A percentile compares a stretch with the other conserved stretches of the same genome.
Conservation (phyloP, 37 sponge, comb jelly and placozoan species). For the Halichondria panicea region DNA sequence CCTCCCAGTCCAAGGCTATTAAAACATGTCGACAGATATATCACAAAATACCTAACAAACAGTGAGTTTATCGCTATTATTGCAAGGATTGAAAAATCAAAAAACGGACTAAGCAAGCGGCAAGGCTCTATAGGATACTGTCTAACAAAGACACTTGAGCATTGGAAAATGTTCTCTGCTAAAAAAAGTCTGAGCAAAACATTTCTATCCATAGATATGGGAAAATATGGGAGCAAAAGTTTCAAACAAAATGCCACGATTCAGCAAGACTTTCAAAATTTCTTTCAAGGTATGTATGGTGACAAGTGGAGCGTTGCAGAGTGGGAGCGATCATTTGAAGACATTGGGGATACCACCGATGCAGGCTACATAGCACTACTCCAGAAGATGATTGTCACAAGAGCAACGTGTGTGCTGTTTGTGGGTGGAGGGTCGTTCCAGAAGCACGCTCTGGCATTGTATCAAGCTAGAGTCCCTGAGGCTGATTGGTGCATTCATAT, state of each 20-base stretch:
- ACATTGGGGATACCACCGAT: not conserved
- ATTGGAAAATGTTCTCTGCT: not conserved
- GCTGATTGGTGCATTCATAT: constrained; percentile 17
- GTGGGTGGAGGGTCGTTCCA: constrained; percentile 48
- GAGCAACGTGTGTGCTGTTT: constrained; percentile 45
- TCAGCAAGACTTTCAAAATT: constrained; percentile 9
- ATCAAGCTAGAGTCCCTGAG: not conserved
- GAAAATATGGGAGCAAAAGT: constrained; percentile 31
- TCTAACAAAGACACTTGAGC: not conserved
- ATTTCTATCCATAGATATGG: constrained; percentile 33
- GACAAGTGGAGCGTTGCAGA: not conserved
- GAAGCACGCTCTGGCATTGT: constrained; percentile 32
- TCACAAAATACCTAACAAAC: constrained; percentile 5
- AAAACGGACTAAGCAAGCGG: not conserved
- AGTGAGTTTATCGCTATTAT: constrained; percentile 18
- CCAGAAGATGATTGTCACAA: constrained; percentile 20
- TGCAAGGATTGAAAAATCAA: constrained; percentile 24
- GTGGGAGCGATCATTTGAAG: constrained; percentile 45
- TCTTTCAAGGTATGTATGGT: constrained; percentile 34
- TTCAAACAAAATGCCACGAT: not conserved
- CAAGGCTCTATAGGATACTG: not conserved
- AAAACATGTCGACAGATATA: constrained; percentile 9
- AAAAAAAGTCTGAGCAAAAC: constrained; percentile 4
- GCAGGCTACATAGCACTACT: constrained; percentile 29
- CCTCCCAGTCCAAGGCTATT: constrained; percentile 25